Evolutionary conservation across 2,797 vertebrate species (phyloP).

Genomic region (Enteromius afrohamiltoni): DNA sequence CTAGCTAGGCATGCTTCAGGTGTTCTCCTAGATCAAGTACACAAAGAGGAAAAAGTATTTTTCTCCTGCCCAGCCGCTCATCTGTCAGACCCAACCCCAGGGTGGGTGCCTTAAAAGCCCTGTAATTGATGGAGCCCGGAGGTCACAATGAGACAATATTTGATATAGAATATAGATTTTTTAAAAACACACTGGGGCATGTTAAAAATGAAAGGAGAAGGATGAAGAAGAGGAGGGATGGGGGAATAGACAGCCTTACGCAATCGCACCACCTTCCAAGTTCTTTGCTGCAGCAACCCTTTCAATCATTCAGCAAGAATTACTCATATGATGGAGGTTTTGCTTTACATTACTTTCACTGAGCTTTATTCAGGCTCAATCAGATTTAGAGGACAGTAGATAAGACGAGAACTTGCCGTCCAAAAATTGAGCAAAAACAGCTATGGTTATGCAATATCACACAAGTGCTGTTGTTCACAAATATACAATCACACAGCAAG

Average conservation of each 20-base stretch:
- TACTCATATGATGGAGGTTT: constrained; percentile 22
- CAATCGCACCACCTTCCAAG: constrained; percentile 23
- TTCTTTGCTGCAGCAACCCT: constrained; percentile 11
- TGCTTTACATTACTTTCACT: constrained; percentile 23
- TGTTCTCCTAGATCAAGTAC: constrained; percentile 23
- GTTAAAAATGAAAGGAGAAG: constrained; percentile 40
- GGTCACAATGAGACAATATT: constrained; percentile 55
- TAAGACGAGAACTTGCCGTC: background rate
- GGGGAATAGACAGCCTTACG: constrained; percentile 26
- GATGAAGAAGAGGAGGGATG: background rate
- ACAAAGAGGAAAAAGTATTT: constrained; percentile 50
- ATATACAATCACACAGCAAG: background rate
- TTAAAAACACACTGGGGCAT: constrained; percentile 28
- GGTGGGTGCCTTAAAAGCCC: constrained; percentile 48
- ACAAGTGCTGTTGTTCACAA: background rate
- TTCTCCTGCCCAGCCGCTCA: constrained; percentile 37
- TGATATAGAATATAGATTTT: constrained; percentile 49
- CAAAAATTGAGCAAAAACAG: background rate
- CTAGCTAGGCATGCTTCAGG: constrained; percentile 13
- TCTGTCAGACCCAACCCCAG: constrained; percentile 47
- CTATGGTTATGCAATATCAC: background rate
- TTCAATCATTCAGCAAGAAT: constrained; percentile 53
- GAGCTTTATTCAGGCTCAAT: background rate
- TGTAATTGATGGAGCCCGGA: constrained; percentile 47
- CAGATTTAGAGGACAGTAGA: background rate